Conservation (phyloP, 2,113 vertebrate genomes). For the Mormoops blainvillei region DNA sequence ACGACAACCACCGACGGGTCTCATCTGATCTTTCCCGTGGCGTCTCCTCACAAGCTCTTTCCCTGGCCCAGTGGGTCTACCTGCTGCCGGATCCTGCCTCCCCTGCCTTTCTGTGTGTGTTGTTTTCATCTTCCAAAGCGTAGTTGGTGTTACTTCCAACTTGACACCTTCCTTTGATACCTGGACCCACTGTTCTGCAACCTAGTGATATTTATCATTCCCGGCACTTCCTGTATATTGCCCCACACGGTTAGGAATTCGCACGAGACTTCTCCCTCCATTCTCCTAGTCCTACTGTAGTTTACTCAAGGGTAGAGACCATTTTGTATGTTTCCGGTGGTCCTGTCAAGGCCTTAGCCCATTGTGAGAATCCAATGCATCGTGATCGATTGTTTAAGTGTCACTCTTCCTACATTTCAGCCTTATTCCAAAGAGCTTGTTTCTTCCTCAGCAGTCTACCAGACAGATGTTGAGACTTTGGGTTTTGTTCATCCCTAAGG, state of each 20-base stretch:
- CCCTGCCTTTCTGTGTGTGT: background rate
- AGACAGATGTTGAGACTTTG: background rate
- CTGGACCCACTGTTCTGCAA: background rate
- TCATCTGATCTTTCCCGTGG: background rate
- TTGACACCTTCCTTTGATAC: background rate
- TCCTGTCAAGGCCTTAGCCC: background rate
- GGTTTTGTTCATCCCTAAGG: background rate
- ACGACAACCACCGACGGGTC: background rate
- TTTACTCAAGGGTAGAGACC: background rate
- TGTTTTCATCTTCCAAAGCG: background rate
- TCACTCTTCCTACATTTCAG: background rate
- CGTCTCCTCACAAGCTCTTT: background rate
- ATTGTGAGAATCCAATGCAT: background rate
- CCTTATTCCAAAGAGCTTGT: background rate
- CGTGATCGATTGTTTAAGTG: background rate
- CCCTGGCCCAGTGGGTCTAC: background rate
- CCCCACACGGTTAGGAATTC: background rate
- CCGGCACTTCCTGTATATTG: background rate
- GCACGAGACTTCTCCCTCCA: fast-evolving
- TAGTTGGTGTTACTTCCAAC: background rate
- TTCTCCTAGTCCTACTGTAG: background rate
- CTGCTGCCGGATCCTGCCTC: background rate
- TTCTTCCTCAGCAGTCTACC: background rate
- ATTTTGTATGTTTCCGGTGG: background rate
- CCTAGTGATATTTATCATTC: background rate